phyloP scores from a whole-genome alignment of 92 coral and sea anemone species.

The Bergia sp. region DNA sequence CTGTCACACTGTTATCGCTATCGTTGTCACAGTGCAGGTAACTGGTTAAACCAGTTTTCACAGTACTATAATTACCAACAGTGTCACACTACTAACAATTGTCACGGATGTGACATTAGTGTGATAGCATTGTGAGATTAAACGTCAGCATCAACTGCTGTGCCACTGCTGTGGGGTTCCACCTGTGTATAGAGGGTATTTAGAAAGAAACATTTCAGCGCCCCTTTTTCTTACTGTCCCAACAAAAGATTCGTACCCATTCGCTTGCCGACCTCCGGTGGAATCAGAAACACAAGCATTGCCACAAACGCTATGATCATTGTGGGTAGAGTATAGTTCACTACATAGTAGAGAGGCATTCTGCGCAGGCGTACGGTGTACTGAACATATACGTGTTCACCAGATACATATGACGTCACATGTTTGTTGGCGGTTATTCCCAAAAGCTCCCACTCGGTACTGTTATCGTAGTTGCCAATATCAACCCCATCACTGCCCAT shows the following conservation, averaged over 20 bases:
- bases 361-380: constrained; percentile 68
- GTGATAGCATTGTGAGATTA: too few relatives aligned
- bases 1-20: too few relatives aligned
- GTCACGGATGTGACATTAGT: too few relatives aligned
- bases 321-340: constrained; percentile 84
- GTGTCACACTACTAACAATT: too few relatives aligned
- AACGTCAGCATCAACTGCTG: too few relatives aligned
- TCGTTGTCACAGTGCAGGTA: too few relatives aligned
- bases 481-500: constrained; percentile 53
- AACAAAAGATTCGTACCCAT: constrained; percentile 79
- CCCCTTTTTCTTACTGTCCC: neutral
- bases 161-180: too few relatives aligned
- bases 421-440: constrained; percentile 45
- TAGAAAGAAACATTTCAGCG: neutral
- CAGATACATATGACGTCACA: constrained; percentile 23
- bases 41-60: too few relatives aligned
- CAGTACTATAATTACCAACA: too few relatives aligned
- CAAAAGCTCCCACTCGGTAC: constrained; percentile 84
- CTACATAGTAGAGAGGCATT: constrained; percentile 74
- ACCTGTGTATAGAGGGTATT: too few relatives aligned
- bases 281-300: constrained; percentile 82
- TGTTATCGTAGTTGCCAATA: constrained; percentile 50
- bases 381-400: constrained; percentile 45
- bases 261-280: constrained; percentile 98
- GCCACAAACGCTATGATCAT: constrained; percentile 74